Evolutionary conservation across 2,888 invertebrate genomes (phyloP).

Genomic region (Syrista parreyssii): DNA sequence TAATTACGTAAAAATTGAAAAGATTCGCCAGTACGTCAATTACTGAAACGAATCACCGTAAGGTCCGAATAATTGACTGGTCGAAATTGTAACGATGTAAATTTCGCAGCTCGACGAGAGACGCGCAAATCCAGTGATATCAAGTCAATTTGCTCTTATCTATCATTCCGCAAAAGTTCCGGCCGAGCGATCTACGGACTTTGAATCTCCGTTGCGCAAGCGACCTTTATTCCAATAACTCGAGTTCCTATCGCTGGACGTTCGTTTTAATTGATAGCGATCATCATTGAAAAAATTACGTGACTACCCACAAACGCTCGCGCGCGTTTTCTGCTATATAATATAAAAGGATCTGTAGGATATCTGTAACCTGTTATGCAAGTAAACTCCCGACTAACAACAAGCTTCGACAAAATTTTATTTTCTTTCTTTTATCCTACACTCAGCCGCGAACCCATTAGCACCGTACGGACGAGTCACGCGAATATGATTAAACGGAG

Average conservation of each 20-base stretch:
- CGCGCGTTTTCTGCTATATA: not conserved
- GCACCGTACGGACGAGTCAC: not conserved
- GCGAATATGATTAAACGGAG: not conserved
- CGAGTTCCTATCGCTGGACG: not conserved
- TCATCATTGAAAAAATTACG: conserved; percentile 27
- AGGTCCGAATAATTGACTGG: not conserved
- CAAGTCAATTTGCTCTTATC: conserved; percentile 22
- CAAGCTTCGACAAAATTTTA: not conserved
- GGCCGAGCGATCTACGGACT: conserved; percentile 28
- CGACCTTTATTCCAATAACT: conserved; percentile 28
- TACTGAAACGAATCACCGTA: no score
- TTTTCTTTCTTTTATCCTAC: not conserved
- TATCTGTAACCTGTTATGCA: not conserved
- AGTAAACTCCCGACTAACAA: not conserved
- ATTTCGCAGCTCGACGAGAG: not conserved
- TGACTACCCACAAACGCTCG: not conserved
- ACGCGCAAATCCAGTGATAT: not conserved
- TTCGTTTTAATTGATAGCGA: conserved; percentile 48
- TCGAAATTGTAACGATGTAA: not conserved
- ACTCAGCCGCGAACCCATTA: not conserved
- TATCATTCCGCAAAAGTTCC: conserved; percentile 6
- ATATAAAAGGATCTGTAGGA: not conserved
- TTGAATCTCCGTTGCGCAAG: conserved; percentile 37
- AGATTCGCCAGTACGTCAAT: no score
- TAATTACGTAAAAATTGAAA: no score